Evolutionary conservation across 2,888 invertebrate genomes (phyloP).

Genomic region (Cryptosula pallasiana): DNA sequence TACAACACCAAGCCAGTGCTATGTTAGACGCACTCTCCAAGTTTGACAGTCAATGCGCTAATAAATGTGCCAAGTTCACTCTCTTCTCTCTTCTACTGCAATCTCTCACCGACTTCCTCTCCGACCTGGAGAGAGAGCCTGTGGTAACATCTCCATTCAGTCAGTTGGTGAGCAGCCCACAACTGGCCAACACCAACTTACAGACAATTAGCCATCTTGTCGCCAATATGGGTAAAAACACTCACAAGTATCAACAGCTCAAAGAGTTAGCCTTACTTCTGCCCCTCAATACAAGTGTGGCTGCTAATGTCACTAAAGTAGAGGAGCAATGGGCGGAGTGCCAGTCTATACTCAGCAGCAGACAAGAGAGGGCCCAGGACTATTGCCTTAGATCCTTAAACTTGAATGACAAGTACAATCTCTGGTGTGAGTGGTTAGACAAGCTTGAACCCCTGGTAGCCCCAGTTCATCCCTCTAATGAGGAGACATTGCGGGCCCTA

Average conservation of each 20-base stretch:
- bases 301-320: neutral
- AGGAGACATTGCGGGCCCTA: neutral
- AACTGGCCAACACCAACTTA: neutral
- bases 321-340: slow-evolving; percentile 16
- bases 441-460: neutral
- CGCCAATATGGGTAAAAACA: neutral
- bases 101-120: neutral
- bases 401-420: slow-evolving; percentile 7
- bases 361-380: slow-evolving; percentile 11
- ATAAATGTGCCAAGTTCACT: slow-evolving; percentile 18
- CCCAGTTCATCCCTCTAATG: slow-evolving; percentile 4
- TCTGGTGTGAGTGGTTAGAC: slow-evolving; percentile 16
- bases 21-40: slow-evolving; percentile 6
- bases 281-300: neutral
- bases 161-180: slow-evolving; percentile 12
- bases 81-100: slow-evolving; percentile 18
- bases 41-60: slow-evolving; percentile 13
- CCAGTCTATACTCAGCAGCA: slow-evolving; percentile 8
- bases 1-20: slow-evolving; percentile 4
- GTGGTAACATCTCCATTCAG: neutral
- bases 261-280: neutral
- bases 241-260: slow-evolving; percentile 8
- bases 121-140: neutral
- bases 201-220: neutral
- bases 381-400: slow-evolving; percentile 1